These are phyloP conservation scores for Cairina moschata DNA, from an alignment of 2,113 vertebrate species.

Conservation along the genomic window DNA sequence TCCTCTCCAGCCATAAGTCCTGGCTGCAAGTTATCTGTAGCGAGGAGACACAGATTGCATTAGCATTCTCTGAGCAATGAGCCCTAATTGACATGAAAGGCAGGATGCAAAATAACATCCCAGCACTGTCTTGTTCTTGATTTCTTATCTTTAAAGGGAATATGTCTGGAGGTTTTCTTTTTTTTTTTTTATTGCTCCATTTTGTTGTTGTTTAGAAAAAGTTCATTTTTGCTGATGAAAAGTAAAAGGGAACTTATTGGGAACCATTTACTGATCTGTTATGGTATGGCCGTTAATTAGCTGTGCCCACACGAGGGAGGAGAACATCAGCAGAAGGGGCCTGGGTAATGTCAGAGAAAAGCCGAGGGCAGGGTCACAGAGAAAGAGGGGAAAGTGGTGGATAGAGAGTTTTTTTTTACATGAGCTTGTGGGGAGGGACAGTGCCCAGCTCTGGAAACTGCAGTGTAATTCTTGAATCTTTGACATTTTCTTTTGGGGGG, in stretches of 20 bases:
- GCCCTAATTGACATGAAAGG: background rate
- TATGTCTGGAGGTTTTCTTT: background rate
- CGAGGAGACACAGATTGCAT: background rate
- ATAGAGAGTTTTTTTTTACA: background rate
- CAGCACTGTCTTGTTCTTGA: background rate
- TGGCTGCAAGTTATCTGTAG: background rate
- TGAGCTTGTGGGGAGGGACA: background rate
- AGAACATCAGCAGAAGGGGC: background rate
- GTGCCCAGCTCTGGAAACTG: background rate
- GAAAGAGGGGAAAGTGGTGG: background rate
- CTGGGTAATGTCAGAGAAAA: background rate
- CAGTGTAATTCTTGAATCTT: background rate
- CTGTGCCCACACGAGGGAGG: background rate
- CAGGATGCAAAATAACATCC: conserved; percentile 9
- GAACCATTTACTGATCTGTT: background rate
- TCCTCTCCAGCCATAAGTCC: background rate
- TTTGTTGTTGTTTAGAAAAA: background rate
- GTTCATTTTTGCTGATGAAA: background rate
- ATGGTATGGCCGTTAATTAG: conserved; percentile 11
- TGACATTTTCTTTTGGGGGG: background rate
- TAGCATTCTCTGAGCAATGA: conserved; percentile 16
- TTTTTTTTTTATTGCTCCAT: background rate
- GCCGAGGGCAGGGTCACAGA: background rate
- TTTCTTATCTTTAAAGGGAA: conserved; percentile 28
- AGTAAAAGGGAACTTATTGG: background rate